Base-by-base conservation (phyloP, 1,140 invertebrate genomes). In the Agrilus planipennis region DNA sequence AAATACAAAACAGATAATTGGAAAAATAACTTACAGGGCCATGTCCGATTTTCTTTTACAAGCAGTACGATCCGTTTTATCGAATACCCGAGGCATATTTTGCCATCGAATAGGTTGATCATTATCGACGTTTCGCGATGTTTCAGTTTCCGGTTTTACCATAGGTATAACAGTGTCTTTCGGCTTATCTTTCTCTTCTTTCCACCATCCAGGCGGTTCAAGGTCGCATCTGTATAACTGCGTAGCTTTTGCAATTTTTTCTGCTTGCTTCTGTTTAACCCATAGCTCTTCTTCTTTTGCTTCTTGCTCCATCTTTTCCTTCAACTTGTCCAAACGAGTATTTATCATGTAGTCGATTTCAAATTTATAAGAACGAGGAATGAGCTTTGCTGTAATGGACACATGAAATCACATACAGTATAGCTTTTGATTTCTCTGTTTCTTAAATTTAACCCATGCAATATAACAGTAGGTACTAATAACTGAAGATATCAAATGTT, bases 261-360 rank as follows among this genome's bases (percentile, higher is more conserved):
- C 43, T 11, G 31, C 39, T 25, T 34, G 28, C 15, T 23, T 32
- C 18, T 25, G 22, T 25, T 27, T 39, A n/a, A n/a, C n/a, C n/a
- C n/a, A n/a, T n/a, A n/a, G n/a, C n/a, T n/a, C n/a, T n/a, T 42
- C 23, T 36, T 46, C 29, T 22, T 38, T 11, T 29, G 54, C 38
- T 11, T 51, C 51, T 17, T 22, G 38, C 25, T 44, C 19, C 28
- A 52, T 21, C 39, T 66, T 63, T 9, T 50, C 47, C 18, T 62
- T 52, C 19, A 66, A 59, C 19, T 60, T 63, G 36, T 62, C 58
- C 1, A 45, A 38, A 11, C 64, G 53, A 9, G 54, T 49, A 6
- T 58, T 59, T 28, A 58, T 58, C n/a, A 67, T 54, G 41, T 66
- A 70, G 37, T 69, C 67, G 23, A 68, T 47, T 46, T 70, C 68